Conservation (phyloP, 2,888 invertebrate genomes). For the Drosophila meridiana region DNA sequence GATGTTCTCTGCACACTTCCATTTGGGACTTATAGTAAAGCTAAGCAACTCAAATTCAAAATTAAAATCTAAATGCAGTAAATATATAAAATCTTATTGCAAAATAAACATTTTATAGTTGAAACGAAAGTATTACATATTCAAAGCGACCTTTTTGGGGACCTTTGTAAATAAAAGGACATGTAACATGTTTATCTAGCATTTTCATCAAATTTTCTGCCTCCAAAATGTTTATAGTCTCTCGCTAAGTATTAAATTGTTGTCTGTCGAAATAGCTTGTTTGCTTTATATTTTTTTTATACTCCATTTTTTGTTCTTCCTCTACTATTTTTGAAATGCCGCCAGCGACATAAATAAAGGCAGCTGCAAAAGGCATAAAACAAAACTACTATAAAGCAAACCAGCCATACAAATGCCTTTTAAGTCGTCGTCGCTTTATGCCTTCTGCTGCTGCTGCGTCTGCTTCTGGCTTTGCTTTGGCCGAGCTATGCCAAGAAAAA, state of each 20-base stretch:
- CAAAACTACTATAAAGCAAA: conserved; percentile 47
- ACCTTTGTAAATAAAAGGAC: conserved; percentile 3
- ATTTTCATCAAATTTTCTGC: conserved; percentile 26
- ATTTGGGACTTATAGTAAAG: not conserved
- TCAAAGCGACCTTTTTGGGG: not conserved
- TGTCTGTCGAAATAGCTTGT: conserved; percentile 20
- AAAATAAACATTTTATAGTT: not conserved
- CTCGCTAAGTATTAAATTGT: conserved; percentile 44
- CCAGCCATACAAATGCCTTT: conserved; percentile 63
- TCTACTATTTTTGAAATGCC: conserved; percentile 21
- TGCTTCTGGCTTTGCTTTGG: conserved; percentile 8
- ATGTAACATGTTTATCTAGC: conserved; percentile 23
- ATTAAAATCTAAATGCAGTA: not conserved
- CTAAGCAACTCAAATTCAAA: not conserved
- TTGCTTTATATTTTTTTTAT: conserved; percentile 9
- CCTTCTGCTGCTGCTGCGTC: not conserved
- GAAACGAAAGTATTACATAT: not conserved
- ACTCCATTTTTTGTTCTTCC: not conserved
- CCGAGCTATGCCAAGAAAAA: conserved; percentile 50
- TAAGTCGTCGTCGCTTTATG: conserved; percentile 42
- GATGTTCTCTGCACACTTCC: not conserved
- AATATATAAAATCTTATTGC: not conserved
- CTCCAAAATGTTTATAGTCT: conserved; percentile 39
- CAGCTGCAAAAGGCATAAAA: conserved; percentile 44
- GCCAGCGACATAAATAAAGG: conserved; percentile 37